Evolutionary conservation across 2,888 invertebrate genomes (phyloP), one percentile per base, ranked within the genome.

Genomic region (Eupeodes luniger): DNA sequence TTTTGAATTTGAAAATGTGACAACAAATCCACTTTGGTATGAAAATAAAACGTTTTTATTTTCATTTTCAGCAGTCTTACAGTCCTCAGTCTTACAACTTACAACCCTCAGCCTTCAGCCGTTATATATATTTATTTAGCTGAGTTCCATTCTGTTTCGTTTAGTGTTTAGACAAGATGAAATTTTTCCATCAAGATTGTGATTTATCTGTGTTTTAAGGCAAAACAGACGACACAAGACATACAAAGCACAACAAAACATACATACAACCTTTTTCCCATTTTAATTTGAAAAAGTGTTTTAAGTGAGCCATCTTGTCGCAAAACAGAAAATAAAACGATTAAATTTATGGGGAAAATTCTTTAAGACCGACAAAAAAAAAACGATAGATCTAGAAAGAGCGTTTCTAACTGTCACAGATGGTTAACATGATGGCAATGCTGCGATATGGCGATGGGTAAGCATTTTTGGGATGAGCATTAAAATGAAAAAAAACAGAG

Each of bases 161-260:
- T 59, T 55, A 40, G 40, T 61, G 44, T 80, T 59, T 51, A 81
- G 76, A 76, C 85, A 70, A 72, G 64, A 80, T 64, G 64, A 80
- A 55, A 80, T 70, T 85, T 76, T 70, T 51, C 75, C 75, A 81
- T 81, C 80, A 70, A 80, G 85, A 85, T 85, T 85, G 85, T 85
- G 81, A 80, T 81, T 81, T 85, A 85, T 85, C 69, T 80, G 76
- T 53, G 74, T 77, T 70, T 82, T 69, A 70, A 77, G 55, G 59
- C 51, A n/a, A 34, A 27, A 36, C 19, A 49, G 34, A 27, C 77
- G 27, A 74, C 16, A 40, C 14, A 59, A 27, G 34, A 4, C 7
- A 5, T 6, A 53, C 16, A 11, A 19, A 19, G 27, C 36, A 36
- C 36, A 36, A 36, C 36, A 40, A 5, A 40, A 40, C 40, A 40